Percentiles rank a stretch among this genome's conserved stretches.
These are phyloP conservation scores for Xyliphius kryptos DNA, from an alignment of 2,113 vertebrate species.

Conservation along the genomic window DNA sequence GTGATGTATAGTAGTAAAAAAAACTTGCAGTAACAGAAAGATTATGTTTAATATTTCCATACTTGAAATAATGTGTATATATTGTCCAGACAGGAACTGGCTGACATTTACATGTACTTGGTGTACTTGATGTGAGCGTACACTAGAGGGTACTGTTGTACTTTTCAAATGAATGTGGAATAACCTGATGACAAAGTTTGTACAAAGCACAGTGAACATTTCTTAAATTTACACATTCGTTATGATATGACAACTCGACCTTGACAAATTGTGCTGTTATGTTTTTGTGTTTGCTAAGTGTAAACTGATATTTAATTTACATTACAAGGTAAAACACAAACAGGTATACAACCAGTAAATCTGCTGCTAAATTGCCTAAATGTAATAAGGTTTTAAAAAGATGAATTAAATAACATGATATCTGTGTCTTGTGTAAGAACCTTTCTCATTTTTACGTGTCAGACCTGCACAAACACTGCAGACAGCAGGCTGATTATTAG, in stretches of 20 bases:
- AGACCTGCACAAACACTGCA: conserved; percentile 2
- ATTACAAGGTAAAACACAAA: no score
- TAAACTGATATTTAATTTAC: no score
- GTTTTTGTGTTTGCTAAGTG: no score
- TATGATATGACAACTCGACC: no score
- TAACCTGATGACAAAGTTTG: no score
- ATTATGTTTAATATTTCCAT: no score
- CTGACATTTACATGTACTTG: background rate
- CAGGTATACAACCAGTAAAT: no score
- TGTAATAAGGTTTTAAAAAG: background rate
- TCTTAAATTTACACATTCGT: background rate
- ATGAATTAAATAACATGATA: background rate
- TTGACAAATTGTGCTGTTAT: no score
- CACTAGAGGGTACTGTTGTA: conserved; percentile 10
- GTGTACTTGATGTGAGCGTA: conserved; percentile 4
- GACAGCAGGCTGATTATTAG: conserved; percentile 1
- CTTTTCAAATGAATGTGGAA: background rate
- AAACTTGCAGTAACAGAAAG: no score
- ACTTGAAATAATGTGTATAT: background rate
- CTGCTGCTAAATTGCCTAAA: background rate
- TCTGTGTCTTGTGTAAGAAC: conserved; percentile 1
- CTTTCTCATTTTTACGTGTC: background rate
- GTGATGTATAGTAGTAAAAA: no score
- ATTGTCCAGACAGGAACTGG: background rate
- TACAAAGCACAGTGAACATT: background rate